A percentile compares a stretch with the other conserved stretches of the same genome.
Evolutionary conservation across 2,888 invertebrate genomes (phyloP).

Genomic region (Agrochola lota): DNA sequence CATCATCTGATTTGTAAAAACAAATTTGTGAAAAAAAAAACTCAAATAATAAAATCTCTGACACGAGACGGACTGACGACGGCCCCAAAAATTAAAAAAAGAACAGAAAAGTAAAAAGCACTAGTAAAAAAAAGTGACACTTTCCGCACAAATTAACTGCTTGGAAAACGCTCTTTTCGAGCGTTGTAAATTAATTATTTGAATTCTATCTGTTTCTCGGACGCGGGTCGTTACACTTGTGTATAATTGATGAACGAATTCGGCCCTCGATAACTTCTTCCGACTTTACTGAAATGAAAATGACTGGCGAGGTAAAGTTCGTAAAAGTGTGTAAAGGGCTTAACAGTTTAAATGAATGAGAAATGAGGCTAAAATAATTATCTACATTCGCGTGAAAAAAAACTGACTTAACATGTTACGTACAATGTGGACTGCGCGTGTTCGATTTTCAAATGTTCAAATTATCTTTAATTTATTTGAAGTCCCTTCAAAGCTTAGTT

Average conservation of each 20-base stretch:
- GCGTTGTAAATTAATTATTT: constrained; percentile 7
- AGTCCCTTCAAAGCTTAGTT: background rate
- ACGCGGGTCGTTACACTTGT: background rate
- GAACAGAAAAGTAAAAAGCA: too few relatives aligned
- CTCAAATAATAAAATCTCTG: too few relatives aligned
- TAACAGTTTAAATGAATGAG: background rate
- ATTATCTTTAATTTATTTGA: background rate
- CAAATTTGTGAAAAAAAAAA: too few relatives aligned
- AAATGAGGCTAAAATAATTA: background rate
- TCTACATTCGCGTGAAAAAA: background rate
- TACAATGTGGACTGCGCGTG: background rate
- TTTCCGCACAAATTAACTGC: too few relatives aligned
- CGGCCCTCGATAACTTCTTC: background rate
- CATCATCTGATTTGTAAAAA: too few relatives aligned
- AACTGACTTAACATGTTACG: background rate
- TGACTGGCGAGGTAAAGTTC: background rate
- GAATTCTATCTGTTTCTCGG: constrained; percentile 21
- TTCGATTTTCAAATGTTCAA: background rate
- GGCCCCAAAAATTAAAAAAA: too few relatives aligned
- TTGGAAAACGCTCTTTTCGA: too few relatives aligned
- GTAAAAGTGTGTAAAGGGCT: background rate
- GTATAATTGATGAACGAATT: background rate
- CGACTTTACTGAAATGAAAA: background rate
- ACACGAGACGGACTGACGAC: too few relatives aligned
- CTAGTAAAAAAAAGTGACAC: too few relatives aligned